phyloP scores from a whole-genome alignment of 1,140 invertebrate genomes.

The Thaumetopoea pityocampa region DNA sequence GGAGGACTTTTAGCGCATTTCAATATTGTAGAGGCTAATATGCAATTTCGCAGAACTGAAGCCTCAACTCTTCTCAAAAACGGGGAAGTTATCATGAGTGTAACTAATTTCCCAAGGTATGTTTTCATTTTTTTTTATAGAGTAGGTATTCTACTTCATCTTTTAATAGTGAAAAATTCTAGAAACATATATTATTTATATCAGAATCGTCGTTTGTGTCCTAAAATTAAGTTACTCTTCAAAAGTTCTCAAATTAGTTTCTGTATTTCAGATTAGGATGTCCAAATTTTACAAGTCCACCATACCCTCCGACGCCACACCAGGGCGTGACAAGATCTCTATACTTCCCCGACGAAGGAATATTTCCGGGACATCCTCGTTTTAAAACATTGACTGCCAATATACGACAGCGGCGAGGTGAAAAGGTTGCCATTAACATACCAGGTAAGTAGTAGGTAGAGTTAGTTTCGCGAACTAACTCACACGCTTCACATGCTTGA shows the following conservation, averaged over 20 bases:
- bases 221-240: no score
- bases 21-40: constrained; percentile 98
- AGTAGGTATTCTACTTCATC: no score
- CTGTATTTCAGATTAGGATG: constrained; percentile 90
- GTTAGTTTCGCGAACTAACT: background rate
- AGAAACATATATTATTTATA: no score
- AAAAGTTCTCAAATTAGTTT: no score
- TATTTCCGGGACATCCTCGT: constrained; percentile 95
- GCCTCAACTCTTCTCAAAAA: constrained; percentile 84
- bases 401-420: constrained; percentile 91
- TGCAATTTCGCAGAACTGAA: constrained; percentile 93
- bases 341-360: constrained; percentile 97
- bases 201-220: no score
- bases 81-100: constrained; percentile 91
- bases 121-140: no score
- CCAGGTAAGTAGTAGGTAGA: constrained; percentile 81
- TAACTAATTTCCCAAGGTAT: constrained; percentile 96
- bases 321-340: constrained; percentile 87
- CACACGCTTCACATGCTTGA: no score
- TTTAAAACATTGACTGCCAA: constrained; percentile 97
- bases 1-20: constrained; percentile 96
- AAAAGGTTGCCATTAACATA: constrained; percentile 97
- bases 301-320: constrained; percentile 81
- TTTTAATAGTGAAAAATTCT: no score
- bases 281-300: constrained; percentile 92